phyloP scores from a whole-genome alignment of 2,113 vertebrate genomes.

The Pardalotus punctatus region DNA sequence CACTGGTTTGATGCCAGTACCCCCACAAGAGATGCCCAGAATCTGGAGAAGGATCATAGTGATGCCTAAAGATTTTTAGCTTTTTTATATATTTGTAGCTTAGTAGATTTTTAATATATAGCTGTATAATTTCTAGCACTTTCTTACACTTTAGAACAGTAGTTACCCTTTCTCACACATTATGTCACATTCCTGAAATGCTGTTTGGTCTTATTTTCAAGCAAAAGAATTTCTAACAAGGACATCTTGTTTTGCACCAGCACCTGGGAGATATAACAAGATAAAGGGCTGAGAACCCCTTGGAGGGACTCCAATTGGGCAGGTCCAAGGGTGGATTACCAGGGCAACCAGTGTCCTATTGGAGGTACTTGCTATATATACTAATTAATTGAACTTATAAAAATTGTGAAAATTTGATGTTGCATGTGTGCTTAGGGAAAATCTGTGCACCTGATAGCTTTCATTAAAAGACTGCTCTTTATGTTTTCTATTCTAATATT shows the following conservation, averaged over 20 bases:
- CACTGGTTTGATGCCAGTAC: not conserved
- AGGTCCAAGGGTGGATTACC: not conserved
- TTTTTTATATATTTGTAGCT: not conserved
- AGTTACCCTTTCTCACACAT: not conserved
- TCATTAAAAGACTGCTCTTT: not conserved
- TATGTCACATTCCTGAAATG: not conserved
- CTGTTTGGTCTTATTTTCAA: not conserved
- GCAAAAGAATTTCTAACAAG: not conserved
- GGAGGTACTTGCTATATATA: not conserved
- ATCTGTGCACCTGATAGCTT: not conserved
- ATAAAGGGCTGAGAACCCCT: not conserved
- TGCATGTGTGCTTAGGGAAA: fast-evolving
- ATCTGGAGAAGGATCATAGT: not conserved
- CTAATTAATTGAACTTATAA: not conserved
- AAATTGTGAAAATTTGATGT: not conserved
- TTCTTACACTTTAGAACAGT: not conserved
- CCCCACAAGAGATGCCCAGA: not conserved
- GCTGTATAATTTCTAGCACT: not conserved
- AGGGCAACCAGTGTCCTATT: not conserved
- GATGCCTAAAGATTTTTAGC: not conserved
- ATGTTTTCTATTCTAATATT: not conserved
- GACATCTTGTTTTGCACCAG: not conserved
- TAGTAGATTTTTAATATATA: not conserved
- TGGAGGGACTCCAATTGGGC: not conserved
- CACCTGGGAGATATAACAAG: not conserved